These are phyloP conservation scores for Schmidtea mediterranea DNA, from an alignment of 1,140 invertebrate species.

Conservation along the genomic window DNA sequence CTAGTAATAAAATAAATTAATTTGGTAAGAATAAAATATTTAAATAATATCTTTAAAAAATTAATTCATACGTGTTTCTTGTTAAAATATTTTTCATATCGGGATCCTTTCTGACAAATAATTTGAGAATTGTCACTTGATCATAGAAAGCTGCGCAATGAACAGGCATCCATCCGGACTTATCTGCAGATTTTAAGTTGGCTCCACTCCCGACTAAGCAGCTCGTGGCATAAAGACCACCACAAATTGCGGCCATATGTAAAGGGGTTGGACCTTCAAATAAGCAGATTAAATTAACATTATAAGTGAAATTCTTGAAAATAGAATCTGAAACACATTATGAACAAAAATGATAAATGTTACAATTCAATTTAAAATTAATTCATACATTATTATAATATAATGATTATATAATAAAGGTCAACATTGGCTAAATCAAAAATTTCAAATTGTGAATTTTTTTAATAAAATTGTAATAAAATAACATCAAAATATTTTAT, in stretches of 20 bases:
- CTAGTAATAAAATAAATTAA: not conserved
- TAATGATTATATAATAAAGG: too few species aligned
- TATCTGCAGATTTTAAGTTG: conserved; percentile 17
- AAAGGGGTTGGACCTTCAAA: conserved; percentile 20
- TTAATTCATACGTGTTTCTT: conserved; percentile 18
- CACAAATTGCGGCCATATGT: conserved; percentile 22
- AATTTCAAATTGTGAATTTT: too few species aligned
- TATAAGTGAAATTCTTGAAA: too few species aligned
- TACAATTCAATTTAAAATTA: too few species aligned
- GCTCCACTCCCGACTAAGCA: conserved; percentile 22
- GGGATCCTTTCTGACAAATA: conserved; percentile 18
- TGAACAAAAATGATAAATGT: too few species aligned
- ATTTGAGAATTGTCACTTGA: conserved; percentile 16
- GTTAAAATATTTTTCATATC: conserved; percentile 19
- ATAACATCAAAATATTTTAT: too few species aligned
- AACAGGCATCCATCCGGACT: conserved; percentile 25
- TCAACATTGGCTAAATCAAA: too few species aligned
- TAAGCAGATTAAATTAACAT: too few species aligned
- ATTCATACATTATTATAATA: too few species aligned
- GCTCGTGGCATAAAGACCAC: conserved; percentile 17
- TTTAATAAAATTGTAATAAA: too few species aligned
- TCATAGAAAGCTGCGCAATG: conserved; percentile 26
- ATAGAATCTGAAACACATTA: not conserved
- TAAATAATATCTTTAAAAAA: not conserved
- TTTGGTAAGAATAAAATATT: not conserved